phyloP scores from a whole-genome alignment of 2,113 vertebrate genomes.

The Boleophthalmus pectinirostris region DNA sequence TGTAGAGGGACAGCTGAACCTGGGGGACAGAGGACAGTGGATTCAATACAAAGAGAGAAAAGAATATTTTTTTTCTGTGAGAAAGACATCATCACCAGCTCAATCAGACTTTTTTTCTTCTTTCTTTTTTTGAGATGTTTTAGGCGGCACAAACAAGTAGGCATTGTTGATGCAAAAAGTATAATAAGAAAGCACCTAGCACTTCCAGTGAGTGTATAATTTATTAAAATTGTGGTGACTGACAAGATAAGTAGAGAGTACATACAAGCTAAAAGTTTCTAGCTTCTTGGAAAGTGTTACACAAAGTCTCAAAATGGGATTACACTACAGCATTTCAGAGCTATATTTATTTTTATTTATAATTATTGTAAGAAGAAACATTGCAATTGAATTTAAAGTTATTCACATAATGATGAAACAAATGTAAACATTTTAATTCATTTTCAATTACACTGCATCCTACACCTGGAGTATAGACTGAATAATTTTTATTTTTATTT shows the following conservation, averaged over 20 bases:
- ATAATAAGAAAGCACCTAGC: not conserved
- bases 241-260: not conserved
- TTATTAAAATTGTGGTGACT: not conserved
- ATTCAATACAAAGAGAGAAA: not conserved
- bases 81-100: not conserved
- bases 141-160: not conserved
- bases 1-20: slow-evolving; percentile 97
- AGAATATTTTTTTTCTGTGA: not conserved
- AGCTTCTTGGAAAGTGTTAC: not conserved
- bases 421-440: not conserved
- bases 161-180: not conserved
- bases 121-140: not conserved
- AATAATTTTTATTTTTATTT: no score
- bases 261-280: not conserved
- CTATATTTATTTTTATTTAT: no score
- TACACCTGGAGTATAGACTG: not conserved
- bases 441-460: no score
- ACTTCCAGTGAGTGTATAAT: not conserved
- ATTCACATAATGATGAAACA: not conserved
- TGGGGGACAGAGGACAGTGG: slow-evolving; percentile 49
- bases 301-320: no score
- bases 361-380: no score
- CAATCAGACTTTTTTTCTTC: not conserved
- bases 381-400: not conserved
- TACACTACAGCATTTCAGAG: not conserved